Percentiles rank a stretch among this genome's conserved stretches.
These are phyloP conservation scores for Coilia nasus DNA, from an alignment of 2,797 vertebrate genomes.

Conservation along the genomic window DNA sequence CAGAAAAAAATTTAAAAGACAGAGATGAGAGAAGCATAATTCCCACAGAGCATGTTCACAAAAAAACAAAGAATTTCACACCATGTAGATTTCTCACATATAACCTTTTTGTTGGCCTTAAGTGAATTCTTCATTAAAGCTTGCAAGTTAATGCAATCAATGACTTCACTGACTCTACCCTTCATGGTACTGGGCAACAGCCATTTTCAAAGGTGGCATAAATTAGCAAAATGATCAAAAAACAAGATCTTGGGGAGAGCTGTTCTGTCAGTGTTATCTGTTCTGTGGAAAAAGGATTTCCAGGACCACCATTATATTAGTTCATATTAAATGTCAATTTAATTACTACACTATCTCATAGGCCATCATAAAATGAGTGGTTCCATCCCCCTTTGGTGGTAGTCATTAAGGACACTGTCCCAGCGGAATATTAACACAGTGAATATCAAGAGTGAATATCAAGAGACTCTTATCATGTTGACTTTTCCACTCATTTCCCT, in stretches of 20 bases:
- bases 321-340: slow-evolving; percentile 44
- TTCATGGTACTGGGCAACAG: slow-evolving; percentile 44
- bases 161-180: slow-evolving; percentile 49
- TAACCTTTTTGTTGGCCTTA: slow-evolving; percentile 38
- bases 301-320: slow-evolving; percentile 27
- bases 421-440: not conserved
- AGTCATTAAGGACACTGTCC: slow-evolving; percentile 33
- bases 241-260: slow-evolving; percentile 24
- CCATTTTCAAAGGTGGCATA: slow-evolving; percentile 52
- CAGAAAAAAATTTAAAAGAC: not conserved
- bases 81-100: slow-evolving; percentile 28
- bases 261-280: not conserved
- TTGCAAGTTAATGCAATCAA: slow-evolving; percentile 57
- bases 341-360: slow-evolving; percentile 36
- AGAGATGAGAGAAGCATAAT: not conserved
- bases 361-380: slow-evolving; percentile 43
- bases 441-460: not conserved
- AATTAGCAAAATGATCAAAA: slow-evolving; percentile 46
- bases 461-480: slow-evolving; percentile 24
- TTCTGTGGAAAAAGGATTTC: not conserved
- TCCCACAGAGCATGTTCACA: not conserved
- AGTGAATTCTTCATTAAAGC: slow-evolving; percentile 51
- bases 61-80: slow-evolving; percentile 25
- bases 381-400: slow-evolving; percentile 39
- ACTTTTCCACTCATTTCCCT: not conserved